Percentiles rank a stretch among this genome's conserved stretches.
Evolutionary conservation across 1,140 invertebrate genomes (phyloP).

Genomic region (Zaprionus nigranus): DNA sequence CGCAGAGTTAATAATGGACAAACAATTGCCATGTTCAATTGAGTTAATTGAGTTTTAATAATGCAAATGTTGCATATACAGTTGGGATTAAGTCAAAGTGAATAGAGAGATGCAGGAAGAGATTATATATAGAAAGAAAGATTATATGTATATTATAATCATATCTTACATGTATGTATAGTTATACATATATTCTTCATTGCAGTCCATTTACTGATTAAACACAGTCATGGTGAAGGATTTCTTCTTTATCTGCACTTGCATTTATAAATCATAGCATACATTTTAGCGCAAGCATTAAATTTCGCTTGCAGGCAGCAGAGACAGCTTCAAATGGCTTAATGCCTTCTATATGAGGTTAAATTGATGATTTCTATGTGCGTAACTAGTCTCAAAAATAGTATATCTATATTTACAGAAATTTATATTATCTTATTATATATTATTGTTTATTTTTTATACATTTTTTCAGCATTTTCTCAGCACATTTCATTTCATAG

Average conservation of each 20-base stretch:
- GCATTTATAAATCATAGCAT: slow-evolving; percentile 3
- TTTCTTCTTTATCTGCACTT: neutral
- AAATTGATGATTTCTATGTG: too few species aligned
- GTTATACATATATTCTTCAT: too few species aligned
- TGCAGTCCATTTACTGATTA: too few species aligned
- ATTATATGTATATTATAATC: too few species aligned
- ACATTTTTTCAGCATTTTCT: neutral
- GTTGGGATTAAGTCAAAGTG: neutral
- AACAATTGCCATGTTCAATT: neutral
- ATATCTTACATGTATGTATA: too few species aligned
- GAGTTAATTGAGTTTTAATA: neutral
- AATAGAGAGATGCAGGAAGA: too few species aligned
- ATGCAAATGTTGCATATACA: neutral
- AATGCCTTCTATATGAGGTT: neutral
- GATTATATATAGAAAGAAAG: too few species aligned
- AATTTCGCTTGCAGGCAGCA: neutral
- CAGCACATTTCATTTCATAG: neutral
- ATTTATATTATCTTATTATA: too few species aligned
- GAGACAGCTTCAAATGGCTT: neutral
- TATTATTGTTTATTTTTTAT: too few species aligned
- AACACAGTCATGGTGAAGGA: too few species aligned
- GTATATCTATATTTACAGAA: neutral
- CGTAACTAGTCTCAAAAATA: neutral
- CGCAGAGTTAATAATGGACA: neutral
- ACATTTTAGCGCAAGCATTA: neutral